phyloP scores from a whole-genome alignment of 2,113 vertebrate species.

The Sinocyclocheilus maitianheensis region DNA sequence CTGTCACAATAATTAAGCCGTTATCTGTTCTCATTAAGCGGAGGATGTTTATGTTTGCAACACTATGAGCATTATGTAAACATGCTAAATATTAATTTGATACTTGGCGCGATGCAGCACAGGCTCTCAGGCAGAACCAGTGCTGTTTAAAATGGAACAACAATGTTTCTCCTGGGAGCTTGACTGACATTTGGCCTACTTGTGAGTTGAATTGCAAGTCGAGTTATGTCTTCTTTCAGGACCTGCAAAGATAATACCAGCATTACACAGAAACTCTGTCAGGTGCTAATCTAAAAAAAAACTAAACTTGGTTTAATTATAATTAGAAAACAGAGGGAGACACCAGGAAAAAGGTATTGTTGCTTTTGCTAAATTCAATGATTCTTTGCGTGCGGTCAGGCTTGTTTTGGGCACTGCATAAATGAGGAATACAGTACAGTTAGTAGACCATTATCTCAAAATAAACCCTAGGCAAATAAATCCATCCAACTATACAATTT shows the following conservation, averaged over 20 bases:
- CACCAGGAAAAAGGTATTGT: background rate
- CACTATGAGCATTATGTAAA: slow-evolving; percentile 29
- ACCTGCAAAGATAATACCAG: background rate
- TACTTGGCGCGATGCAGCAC: background rate
- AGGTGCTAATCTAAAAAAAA: no score
- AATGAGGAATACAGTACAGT: background rate
- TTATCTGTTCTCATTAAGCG: background rate
- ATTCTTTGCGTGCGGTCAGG: background rate
- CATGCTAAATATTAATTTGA: slow-evolving; percentile 32
- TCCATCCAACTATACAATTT: background rate
- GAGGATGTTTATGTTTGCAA: slow-evolving; percentile 9
- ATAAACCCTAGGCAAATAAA: background rate
- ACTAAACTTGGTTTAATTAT: background rate
- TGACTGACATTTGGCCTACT: slow-evolving; percentile 39
- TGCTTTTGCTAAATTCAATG: background rate
- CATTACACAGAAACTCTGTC: background rate
- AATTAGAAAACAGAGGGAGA: background rate
- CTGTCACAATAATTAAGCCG: background rate
- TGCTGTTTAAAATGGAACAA: slow-evolving; percentile 21
- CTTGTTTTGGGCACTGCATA: background rate
- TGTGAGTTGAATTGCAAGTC: slow-evolving; percentile 19
- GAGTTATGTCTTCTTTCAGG: background rate
- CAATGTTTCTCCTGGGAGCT: slow-evolving; percentile 12
- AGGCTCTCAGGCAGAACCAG: background rate
- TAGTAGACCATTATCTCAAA: background rate